Conservation (phyloP, 2,888 invertebrate species). For the Plagodis pulveraria region DNA sequence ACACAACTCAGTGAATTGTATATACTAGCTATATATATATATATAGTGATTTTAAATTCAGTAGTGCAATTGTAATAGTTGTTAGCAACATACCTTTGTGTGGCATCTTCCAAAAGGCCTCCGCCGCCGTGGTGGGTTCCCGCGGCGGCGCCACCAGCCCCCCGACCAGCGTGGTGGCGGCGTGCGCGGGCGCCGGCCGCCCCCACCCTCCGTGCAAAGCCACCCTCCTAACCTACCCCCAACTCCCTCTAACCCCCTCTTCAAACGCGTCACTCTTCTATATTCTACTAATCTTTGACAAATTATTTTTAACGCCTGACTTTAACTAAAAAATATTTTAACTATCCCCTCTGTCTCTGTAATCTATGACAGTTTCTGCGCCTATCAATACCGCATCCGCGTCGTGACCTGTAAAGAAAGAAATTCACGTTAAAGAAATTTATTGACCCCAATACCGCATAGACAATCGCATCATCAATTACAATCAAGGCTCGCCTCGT, state of each 20-base stretch:
- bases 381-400: conserved; percentile 29
- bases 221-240: conserved; percentile 70
- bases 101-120: conserved; percentile 94
- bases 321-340: not conserved
- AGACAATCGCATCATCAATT: conserved; percentile 82
- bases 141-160: conserved; percentile 89
- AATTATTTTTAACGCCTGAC: conserved; percentile 19
- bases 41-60: not conserved
- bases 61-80: conserved; percentile 15
- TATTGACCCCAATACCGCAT: conserved; percentile 70
- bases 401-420: conserved; percentile 67
- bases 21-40: no score
- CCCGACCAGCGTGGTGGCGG: conserved; percentile 86
- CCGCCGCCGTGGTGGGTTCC: conserved; percentile 89
- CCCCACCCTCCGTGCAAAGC: conserved; percentile 86
- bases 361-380: conserved; percentile 14
- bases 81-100: conserved; percentile 88
- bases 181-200: conserved; percentile 85
- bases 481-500: conserved; percentile 76
- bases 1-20: no score
- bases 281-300: not conserved
- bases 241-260: conserved; percentile 42
- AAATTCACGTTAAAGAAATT: conserved; percentile 69
- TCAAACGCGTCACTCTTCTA: not conserved
- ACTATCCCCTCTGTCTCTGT: conserved; percentile 8